These are phyloP conservation scores for Drosophila neutralis DNA, from an alignment of 2,888 invertebrate species.

Conservation along the genomic window DNA sequence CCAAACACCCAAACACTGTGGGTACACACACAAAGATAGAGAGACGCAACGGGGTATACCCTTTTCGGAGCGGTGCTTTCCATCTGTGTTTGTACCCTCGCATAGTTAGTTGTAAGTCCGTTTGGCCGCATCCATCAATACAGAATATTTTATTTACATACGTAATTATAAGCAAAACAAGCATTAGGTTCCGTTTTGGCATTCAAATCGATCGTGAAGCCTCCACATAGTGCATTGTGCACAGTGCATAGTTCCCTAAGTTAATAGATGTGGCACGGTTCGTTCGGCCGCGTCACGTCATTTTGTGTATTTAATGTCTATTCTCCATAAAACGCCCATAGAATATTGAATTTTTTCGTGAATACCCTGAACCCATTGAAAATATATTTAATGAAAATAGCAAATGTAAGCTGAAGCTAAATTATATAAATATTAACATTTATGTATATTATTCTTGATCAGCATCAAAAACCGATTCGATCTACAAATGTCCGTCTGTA, in stretches of 20 bases:
- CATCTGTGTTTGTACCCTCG: background rate
- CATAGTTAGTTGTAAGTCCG: slow-evolving; percentile 17
- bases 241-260: slow-evolving; percentile 22
- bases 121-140: slow-evolving; percentile 3
- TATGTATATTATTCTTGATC: background rate
- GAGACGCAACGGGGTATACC: background rate
- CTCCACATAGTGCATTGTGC: slow-evolving; percentile 4
- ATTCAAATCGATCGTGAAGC: slow-evolving; percentile 12
- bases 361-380: slow-evolving; percentile 1
- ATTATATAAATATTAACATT: background rate
- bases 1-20: slow-evolving; percentile 2
- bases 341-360: slow-evolving; percentile 6
- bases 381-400: background rate
- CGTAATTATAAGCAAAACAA: slow-evolving; percentile 22
- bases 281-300: slow-evolving; percentile 8
- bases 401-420: background rate
- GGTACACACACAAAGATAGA: slow-evolving; percentile 1
- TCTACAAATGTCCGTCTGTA: background rate
- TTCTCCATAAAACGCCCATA: slow-evolving; percentile 22
- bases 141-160: slow-evolving; percentile 1
- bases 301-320: slow-evolving; percentile 26
- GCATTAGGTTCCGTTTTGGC: slow-evolving; percentile 16
- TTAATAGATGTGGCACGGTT: slow-evolving; percentile 2
- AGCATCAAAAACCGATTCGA: background rate
- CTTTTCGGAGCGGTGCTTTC: background rate